Conservation (phyloP, 2,113 vertebrate genomes). For the Ctenodactylus gundi region DNA sequence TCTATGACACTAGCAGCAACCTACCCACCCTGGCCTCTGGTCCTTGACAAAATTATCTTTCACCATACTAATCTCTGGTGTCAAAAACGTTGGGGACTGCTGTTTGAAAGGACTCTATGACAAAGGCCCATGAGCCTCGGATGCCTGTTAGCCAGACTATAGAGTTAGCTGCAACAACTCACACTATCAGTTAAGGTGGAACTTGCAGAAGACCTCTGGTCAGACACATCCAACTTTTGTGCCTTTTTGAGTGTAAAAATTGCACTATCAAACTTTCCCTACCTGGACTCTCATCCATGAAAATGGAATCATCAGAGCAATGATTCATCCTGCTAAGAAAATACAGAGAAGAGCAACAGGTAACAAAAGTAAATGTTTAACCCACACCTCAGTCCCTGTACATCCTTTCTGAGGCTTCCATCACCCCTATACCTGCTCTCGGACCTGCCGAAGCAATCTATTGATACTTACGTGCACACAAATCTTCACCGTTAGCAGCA, state of each 20-base stretch:
- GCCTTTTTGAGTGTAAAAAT: constrained; percentile 6
- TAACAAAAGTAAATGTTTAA: not conserved
- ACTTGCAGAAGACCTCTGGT: not conserved
- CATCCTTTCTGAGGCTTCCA: not conserved
- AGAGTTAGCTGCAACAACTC: not conserved
- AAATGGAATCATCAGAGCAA: constrained; percentile 39
- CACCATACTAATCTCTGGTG: too few relatives aligned
- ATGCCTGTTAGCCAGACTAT: not conserved
- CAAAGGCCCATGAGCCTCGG: not conserved
- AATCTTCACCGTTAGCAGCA: not conserved
- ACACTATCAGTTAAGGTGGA: not conserved
- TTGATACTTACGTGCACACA: not conserved
- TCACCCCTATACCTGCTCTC: not conserved
- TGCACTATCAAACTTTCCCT: not conserved
- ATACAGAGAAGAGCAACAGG: not conserved
- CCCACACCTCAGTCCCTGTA: not conserved
- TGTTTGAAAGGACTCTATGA: not conserved
- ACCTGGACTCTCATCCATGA: not conserved
- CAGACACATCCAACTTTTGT: not conserved
- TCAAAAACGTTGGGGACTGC: too few relatives aligned
- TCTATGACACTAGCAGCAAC: too few relatives aligned
- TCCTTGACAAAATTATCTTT: too few relatives aligned
- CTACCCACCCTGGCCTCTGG: too few relatives aligned
- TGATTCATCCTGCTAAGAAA: not conserved
- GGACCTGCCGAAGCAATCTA: not conserved